A percentile compares a stretch with the other conserved stretches of the same genome.
Evolutionary conservation across 2,888 invertebrate species (phyloP).

Genomic region (Rhagonycha fulva): DNA sequence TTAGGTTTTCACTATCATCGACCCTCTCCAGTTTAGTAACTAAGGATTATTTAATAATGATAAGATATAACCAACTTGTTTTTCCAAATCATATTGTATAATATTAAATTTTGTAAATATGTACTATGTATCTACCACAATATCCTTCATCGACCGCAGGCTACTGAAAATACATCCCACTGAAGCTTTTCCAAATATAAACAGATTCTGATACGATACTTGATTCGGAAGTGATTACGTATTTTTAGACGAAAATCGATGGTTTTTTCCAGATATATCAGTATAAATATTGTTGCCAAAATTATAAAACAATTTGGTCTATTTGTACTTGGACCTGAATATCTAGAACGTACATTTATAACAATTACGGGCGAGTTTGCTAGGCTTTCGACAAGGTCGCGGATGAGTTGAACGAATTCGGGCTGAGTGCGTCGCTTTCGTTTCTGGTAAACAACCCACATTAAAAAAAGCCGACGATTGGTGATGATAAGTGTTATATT

Average conservation of each 20-base stretch:
- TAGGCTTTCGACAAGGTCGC: not conserved
- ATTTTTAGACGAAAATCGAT: not conserved
- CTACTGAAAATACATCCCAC: not conserved
- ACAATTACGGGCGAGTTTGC: not conserved
- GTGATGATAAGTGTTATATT: not conserved
- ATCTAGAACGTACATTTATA: not conserved
- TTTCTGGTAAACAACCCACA: not conserved
- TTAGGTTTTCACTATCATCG: slow-evolving; percentile 30
- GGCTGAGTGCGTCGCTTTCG: not conserved
- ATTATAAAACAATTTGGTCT: not conserved
- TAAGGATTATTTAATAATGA: slow-evolving; percentile 17
- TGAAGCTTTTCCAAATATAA: not conserved
- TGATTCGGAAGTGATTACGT: not conserved
- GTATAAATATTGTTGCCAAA: not conserved
- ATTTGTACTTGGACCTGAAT: not conserved
- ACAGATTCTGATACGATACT: not conserved
- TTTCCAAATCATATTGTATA: slow-evolving; percentile 11
- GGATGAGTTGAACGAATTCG: not conserved
- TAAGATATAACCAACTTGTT: slow-evolving; percentile 6
- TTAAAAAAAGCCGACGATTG: not conserved
- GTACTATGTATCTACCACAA: not conserved
- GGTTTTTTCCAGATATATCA: not conserved
- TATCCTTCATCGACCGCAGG: not conserved
- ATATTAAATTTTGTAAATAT: slow-evolving; percentile 1
- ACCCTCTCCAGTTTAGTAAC: not conserved